A percentile compares a stretch with the other conserved stretches of the same genome.
These are phyloP conservation scores for Exephanes ischioxanthus DNA, from an alignment of 2,888 invertebrate genomes.

Conservation along the genomic window DNA sequence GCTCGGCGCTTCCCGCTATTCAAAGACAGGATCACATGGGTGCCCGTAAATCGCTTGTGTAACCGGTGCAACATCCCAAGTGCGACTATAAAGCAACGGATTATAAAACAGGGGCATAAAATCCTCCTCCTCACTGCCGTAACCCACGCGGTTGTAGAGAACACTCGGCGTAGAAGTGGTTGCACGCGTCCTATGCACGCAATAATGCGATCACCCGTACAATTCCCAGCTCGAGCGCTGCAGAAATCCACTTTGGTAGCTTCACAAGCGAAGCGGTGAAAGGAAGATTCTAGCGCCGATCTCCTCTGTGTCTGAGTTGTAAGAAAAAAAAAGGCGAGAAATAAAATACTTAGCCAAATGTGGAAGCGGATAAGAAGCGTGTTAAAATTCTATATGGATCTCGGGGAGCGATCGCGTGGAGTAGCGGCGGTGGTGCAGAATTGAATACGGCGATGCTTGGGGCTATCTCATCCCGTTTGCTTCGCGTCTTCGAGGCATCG, in stretches of 20 bases:
- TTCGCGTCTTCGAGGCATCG: background rate
- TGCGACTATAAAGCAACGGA: constrained; percentile 39
- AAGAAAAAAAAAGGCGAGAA: background rate
- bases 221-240: constrained; percentile 23
- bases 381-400: constrained; percentile 26
- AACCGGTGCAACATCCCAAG: constrained; percentile 30
- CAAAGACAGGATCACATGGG: constrained; percentile 19
- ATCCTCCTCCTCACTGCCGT: background rate
- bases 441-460: background rate
- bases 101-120: constrained; percentile 40
- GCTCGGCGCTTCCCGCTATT: constrained; percentile 12
- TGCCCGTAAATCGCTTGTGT: constrained; percentile 30
- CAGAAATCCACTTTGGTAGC: constrained; percentile 18
- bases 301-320: constrained; percentile 4
- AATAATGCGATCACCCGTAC: constrained; percentile 53
- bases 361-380: constrained; percentile 31
- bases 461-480: constrained; percentile 8
- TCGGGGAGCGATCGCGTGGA: background rate
- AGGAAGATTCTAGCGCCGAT: constrained; percentile 42
- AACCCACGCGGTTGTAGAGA: background rate
- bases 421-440: background rate
- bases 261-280: constrained; percentile 30
- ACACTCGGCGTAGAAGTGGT: background rate
- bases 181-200: constrained; percentile 33
- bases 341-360: constrained; percentile 30